Percentiles rank a stretch among this genome's conserved stretches.
Evolutionary conservation across 2,113 vertebrate genomes (phyloP).

Genomic region (Lycaon pictus): DNA sequence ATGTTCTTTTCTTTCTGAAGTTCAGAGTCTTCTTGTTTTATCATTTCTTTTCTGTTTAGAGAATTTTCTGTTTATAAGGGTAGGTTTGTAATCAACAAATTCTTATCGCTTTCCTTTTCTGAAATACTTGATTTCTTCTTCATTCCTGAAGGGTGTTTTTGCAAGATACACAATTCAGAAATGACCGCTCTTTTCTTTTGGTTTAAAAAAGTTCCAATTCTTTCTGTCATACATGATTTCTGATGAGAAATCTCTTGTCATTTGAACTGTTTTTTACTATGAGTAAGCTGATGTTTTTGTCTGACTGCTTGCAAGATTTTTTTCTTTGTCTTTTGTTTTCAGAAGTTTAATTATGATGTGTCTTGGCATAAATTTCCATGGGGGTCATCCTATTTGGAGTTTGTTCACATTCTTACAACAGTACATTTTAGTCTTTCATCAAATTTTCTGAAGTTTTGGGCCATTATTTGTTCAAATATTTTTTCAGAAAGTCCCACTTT

Average conservation of each 20-base stretch:
- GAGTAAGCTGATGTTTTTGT: background rate
- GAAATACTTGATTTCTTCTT: constrained; percentile 13
- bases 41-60: background rate
- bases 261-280: background rate
- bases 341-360: constrained; percentile 26
- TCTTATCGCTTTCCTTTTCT: background rate
- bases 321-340: background rate
- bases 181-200: background rate
- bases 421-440: background rate
- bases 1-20: background rate
- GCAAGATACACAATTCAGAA: background rate
- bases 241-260: background rate
- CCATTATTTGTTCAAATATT: background rate
- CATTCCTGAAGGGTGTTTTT: background rate
- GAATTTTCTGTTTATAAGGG: background rate
- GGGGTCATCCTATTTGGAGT: background rate
- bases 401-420: background rate
- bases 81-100: background rate
- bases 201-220: background rate
- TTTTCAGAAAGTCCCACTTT: background rate
- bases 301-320: background rate
- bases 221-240: background rate
- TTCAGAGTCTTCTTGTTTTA: background rate
- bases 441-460: background rate
- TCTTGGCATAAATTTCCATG: background rate